A percentile compares a stretch with the other conserved stretches of the same genome.
These are phyloP conservation scores for Eudyptes chrysolophus DNA, from an alignment of 2,113 vertebrate species.

Conservation along the genomic window DNA sequence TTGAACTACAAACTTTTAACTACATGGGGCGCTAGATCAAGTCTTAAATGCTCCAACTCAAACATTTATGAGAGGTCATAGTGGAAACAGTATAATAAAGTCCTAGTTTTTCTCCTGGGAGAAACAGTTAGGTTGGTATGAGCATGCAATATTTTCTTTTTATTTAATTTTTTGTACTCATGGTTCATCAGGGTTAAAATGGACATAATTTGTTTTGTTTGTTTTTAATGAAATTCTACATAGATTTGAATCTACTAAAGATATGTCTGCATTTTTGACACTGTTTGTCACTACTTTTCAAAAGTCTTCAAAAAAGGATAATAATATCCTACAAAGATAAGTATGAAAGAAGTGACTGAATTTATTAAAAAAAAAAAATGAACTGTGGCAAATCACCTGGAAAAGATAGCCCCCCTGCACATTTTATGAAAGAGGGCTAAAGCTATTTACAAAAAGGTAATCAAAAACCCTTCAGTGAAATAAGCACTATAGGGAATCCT, in stretches of 20 bases:
- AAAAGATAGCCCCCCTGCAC: neutral
- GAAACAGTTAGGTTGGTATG: neutral
- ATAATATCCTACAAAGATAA: neutral
- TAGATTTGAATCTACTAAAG: neutral
- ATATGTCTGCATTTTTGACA: neutral
- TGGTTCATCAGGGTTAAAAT: neutral
- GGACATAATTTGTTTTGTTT: neutral
- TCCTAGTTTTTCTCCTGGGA: neutral
- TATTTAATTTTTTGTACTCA: neutral
- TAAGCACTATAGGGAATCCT: neutral
- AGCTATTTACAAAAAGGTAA: neutral
- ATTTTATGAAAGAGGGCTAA: neutral
- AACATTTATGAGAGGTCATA: neutral
- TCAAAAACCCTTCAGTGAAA: neutral
- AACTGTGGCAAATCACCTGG: neutral
- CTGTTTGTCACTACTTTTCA: neutral
- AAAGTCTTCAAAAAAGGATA: neutral
- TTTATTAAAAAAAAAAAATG: neutral
- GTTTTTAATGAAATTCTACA: neutral
- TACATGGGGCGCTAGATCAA: neutral
- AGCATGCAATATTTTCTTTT: neutral
- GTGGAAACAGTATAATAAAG: neutral
- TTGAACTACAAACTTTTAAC: neutral
- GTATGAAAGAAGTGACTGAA: neutral
- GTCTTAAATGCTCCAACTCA: neutral